Base-by-base conservation (phyloP, 2,113 vertebrate genomes). In the Centropus bengalensis region DNA sequence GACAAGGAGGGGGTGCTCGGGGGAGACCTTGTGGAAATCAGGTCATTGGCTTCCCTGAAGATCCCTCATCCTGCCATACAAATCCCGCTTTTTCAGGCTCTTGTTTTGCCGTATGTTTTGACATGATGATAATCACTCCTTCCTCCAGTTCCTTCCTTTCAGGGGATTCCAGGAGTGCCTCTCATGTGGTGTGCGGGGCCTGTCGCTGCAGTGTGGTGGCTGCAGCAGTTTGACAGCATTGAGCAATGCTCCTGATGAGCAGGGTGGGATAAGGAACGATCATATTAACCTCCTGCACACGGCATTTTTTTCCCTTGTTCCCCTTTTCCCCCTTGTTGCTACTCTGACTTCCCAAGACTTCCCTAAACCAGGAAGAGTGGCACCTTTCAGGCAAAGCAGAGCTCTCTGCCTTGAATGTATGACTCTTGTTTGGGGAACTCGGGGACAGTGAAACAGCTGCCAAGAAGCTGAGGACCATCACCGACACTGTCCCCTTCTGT, bases 161-260 rank as follows among this genome's bases (percentile, higher is more conserved):
- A 13, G 38, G 32, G 62, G 38, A 38, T 82, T 82, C 55, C 89
- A 64, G 63, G 67, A 80, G 22, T 0, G 3, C 52, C 36, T 68
- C 56, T n/a, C 1, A 5, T 16, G 19, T 33, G 62, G 28, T 9
- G 13, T 4, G n/a, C 0, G 1, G 38, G 51, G 18, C 66, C 74
- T 88, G 38, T 68, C 69, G 13, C 51, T 33, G 74, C 59, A 47
- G 24, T 4, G 44, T 40, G 40, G 12, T 73, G 69, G n/a, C 38
- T 49, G 33, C 3, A 3, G 28, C n/a, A 45, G 36, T 51, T 69
- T 18, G 13, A 45, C 54, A 70, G 44, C 71, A 24, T 1, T 8
- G 42, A 59, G 12, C 0, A 1, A 59, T 63, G 42, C 5, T 85
- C 32, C 47, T 42, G 38, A 38, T 66, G 74, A 66, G 33, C 70